Conservation (phyloP, 2,888 invertebrate species). For the Keiferia lycopersicella region DNA sequence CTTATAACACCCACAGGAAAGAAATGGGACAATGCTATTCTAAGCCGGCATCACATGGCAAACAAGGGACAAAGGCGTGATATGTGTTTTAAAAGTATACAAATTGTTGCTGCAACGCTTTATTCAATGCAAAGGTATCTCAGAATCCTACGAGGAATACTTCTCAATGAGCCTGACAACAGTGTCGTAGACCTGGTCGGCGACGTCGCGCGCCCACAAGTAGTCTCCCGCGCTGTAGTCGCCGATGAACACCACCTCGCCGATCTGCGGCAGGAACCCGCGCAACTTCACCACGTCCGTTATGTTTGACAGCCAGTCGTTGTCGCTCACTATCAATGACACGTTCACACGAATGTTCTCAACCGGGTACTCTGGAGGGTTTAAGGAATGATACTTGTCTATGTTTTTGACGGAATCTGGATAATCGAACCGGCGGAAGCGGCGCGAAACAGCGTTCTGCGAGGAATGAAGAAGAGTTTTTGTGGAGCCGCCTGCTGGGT, state of each 20-base stretch:
- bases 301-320: constrained; percentile 84
- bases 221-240: neutral
- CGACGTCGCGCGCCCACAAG: neutral
- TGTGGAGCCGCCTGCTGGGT: constrained; percentile 79
- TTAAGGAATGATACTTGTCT: constrained; percentile 47
- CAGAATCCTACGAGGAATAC: neutral
- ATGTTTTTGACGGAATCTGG: constrained; percentile 50
- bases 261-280: constrained; percentile 71
- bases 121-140: no score
- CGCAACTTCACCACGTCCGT: constrained; percentile 79
- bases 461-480: constrained; percentile 79
- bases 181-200: neutral
- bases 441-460: constrained; percentile 63
- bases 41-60: no score
- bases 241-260: neutral
- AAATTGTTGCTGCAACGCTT: no score
- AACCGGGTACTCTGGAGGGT: constrained; percentile 57
- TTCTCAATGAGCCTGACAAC: neutral
- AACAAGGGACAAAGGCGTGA: no score
- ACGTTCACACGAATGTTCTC: constrained; percentile 55
- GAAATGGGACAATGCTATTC: no score
- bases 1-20: no score
- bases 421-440: constrained; percentile 59
- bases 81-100: no score
- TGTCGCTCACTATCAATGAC: constrained; percentile 63